phyloP scores from a whole-genome alignment of 2,888 invertebrate genomes.

The Panzeria rudis region DNA sequence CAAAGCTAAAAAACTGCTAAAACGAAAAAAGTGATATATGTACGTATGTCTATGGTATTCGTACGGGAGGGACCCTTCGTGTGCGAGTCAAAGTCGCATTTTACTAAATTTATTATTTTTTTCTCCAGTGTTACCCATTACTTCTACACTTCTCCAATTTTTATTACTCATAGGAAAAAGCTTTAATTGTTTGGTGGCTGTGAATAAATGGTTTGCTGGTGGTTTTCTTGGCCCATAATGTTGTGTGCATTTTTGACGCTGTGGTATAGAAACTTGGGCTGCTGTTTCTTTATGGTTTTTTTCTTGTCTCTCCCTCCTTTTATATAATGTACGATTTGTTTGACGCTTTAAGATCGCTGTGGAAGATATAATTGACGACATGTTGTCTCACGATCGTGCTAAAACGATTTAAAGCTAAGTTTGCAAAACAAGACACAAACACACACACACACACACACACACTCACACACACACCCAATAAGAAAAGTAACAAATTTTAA shows the following conservation, averaged over 20 bases:
- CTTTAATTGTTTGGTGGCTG: background rate
- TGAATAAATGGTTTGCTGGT: slow-evolving; percentile 36
- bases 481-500: slow-evolving; percentile 51
- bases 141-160: slow-evolving; percentile 10
- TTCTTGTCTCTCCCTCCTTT: background rate
- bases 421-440: slow-evolving; percentile 10
- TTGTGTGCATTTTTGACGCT: slow-evolving; percentile 9
- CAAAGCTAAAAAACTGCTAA: too few relatives aligned
- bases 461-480: background rate
- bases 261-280: slow-evolving; percentile 19
- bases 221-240: slow-evolving; percentile 35
- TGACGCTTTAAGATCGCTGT: slow-evolving; percentile 71
- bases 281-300: slow-evolving; percentile 30
- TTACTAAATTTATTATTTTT: too few relatives aligned
- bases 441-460: slow-evolving; percentile 22
- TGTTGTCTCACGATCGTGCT: slow-evolving; percentile 82
- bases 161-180: slow-evolving; percentile 26
- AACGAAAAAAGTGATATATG: too few relatives aligned
- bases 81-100: too few relatives aligned
- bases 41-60: too few relatives aligned
- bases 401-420: slow-evolving; percentile 78
- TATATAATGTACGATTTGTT: slow-evolving; percentile 58
- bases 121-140: too few relatives aligned
- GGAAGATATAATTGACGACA: slow-evolving; percentile 82
- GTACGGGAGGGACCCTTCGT: too few relatives aligned